Percentiles rank a stretch among this genome's conserved stretches.
Conservation (phyloP, 2,888 invertebrate genomes). For the Acanthosepion esculentum region DNA sequence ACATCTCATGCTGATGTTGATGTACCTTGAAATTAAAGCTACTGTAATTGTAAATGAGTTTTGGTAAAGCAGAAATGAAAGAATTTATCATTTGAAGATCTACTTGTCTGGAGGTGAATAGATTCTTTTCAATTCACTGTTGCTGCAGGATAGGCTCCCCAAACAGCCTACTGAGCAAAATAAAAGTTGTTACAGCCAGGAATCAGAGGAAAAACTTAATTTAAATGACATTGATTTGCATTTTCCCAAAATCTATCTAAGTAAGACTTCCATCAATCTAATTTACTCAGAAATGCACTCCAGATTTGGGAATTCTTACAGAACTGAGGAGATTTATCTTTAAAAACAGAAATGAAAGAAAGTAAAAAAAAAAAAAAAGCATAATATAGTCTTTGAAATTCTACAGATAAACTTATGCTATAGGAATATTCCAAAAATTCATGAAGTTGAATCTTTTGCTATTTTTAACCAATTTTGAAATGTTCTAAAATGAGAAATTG, state of each 20-base stretch:
- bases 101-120: background rate
- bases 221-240: background rate
- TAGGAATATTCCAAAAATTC: background rate
- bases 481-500: background rate
- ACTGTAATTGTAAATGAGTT: background rate
- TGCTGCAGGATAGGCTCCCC: background rate
- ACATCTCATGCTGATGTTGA: background rate
- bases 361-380: background rate
- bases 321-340: background rate
- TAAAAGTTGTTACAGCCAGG: background rate
- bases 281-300: background rate
- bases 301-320: constrained; percentile 16
- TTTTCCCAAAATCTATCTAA: background rate
- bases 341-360: background rate
- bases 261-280: background rate
- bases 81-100: background rate
- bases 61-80: background rate
- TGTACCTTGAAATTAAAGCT: background rate
- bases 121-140: background rate
- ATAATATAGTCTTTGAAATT: background rate
- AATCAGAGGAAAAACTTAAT: background rate
- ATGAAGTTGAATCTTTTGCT: background rate
- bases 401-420: background rate
- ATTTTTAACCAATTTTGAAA: background rate
- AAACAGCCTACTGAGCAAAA: background rate